Conservation (phyloP, 2,888 invertebrate genomes). For the Plutella xylostella region DNA sequence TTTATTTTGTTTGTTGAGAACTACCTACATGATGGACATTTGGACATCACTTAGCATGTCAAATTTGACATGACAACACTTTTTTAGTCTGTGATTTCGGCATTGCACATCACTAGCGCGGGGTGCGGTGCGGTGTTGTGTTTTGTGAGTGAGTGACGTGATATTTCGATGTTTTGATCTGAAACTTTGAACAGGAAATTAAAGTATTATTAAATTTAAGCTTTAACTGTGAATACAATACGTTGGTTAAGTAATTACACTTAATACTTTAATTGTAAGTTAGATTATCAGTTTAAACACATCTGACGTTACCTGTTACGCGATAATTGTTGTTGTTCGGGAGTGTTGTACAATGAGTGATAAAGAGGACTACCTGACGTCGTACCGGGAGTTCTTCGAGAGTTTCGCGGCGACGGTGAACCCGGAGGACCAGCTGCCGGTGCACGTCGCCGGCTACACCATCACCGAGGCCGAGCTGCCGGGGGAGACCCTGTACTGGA, state of each 20-base stretch:
- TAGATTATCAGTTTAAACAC: not conserved
- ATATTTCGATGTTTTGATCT: conserved; percentile 5
- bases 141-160: conserved; percentile 1
- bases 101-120: not conserved
- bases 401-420: conserved; percentile 76
- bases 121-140: conserved; percentile 6
- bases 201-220: conserved; percentile 4
- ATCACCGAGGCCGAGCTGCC: conserved; percentile 76
- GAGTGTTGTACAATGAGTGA: conserved; percentile 57
- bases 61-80: too few relatives aligned
- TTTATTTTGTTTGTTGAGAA: too few relatives aligned
- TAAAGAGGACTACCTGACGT: conserved; percentile 77
- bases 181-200: not conserved
- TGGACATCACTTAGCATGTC: too few relatives aligned
- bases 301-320: conserved; percentile 1
- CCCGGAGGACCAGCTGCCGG: conserved; percentile 79
- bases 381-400: conserved; percentile 79
- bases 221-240: not conserved
- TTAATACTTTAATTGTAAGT: too few relatives aligned
- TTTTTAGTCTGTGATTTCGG: too few relatives aligned
- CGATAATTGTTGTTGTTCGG: not conserved
- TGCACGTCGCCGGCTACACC: conserved; percentile 76
- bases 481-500: conserved; percentile 82
- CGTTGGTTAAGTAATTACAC: not conserved
- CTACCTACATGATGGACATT: too few relatives aligned